A percentile compares a stretch with the other conserved stretches of the same genome.
phyloP scores from a whole-genome alignment of 2,797 vertebrate species.

The Limosa lapponica region DNA sequence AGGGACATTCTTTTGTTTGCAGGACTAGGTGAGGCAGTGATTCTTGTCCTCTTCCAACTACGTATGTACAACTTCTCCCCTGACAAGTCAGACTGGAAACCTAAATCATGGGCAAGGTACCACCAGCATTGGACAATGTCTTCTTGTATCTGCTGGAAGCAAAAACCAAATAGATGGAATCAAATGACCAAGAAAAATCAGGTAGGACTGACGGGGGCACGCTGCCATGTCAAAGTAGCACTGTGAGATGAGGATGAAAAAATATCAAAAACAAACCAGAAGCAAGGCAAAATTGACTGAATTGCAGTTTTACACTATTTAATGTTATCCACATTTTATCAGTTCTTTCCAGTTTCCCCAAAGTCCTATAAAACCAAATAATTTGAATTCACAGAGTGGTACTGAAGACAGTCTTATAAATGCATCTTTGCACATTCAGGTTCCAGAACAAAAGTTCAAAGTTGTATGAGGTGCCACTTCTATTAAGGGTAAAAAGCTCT shows the following conservation, averaged over 20 bases:
- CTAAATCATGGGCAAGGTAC: neutral
- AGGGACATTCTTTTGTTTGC: neutral
- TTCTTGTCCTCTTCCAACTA: neutral
- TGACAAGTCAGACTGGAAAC: neutral
- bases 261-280: neutral
- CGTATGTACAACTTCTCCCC: neutral
- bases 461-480: neutral
- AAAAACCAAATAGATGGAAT: neutral
- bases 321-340: neutral
- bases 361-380: neutral
- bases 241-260: neutral
- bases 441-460: neutral
- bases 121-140: neutral
- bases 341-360: neutral
- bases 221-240: neutral
- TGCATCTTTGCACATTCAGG: neutral
- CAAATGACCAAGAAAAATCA: neutral
- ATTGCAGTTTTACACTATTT: neutral
- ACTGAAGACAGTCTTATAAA: neutral
- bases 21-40: neutral
- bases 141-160: neutral
- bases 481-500: neutral
- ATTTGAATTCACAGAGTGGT: neutral
- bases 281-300: neutral
- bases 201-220: neutral